Evolutionary conservation across 2,888 invertebrate genomes (phyloP).

Genomic region (Galerucella pusilla): DNA sequence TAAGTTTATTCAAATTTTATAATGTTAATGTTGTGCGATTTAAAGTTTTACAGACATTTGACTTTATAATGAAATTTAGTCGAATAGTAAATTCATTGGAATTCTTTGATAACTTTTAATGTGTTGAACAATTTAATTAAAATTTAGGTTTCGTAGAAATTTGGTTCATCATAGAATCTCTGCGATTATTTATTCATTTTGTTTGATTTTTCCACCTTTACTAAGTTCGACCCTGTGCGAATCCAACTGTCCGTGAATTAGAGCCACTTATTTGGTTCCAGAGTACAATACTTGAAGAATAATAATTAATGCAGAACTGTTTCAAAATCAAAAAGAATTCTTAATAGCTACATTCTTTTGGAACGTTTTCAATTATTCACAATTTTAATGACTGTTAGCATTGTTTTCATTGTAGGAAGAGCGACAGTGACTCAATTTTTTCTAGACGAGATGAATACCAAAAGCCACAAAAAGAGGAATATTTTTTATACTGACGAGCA

Average conservation of each 20-base stretch:
- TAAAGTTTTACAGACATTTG: constrained; percentile 27
- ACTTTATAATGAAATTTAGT: constrained; percentile 33
- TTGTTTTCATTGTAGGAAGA: constrained; percentile 22
- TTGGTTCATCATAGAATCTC: too few species aligned
- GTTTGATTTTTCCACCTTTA: too few species aligned
- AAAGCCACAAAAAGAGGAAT: constrained; percentile 5
- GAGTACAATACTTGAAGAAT: constrained; percentile 50
- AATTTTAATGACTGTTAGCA: constrained; percentile 24
- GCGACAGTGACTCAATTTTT: constrained; percentile 12
- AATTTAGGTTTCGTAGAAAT: too few species aligned
- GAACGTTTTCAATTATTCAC: constrained; percentile 39
- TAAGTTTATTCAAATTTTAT: constrained; percentile 33
- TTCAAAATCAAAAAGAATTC: constrained; percentile 53
- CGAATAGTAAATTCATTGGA: constrained; percentile 14
- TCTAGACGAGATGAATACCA: constrained; percentile 10
- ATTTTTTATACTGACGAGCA: neutral
- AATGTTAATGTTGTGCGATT: constrained; percentile 26
- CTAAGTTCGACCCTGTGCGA: neutral
- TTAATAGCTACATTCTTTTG: constrained; percentile 50
- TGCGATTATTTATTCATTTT: too few species aligned
- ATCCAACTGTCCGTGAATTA: constrained; percentile 28
- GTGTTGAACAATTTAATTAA: neutral
- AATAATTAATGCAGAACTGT: constrained; percentile 50
- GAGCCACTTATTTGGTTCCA: constrained; percentile 26
- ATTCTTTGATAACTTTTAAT: neutral